Conservation (phyloP, 2,888 invertebrate species). For the Cheilosia vernalis region DNA sequence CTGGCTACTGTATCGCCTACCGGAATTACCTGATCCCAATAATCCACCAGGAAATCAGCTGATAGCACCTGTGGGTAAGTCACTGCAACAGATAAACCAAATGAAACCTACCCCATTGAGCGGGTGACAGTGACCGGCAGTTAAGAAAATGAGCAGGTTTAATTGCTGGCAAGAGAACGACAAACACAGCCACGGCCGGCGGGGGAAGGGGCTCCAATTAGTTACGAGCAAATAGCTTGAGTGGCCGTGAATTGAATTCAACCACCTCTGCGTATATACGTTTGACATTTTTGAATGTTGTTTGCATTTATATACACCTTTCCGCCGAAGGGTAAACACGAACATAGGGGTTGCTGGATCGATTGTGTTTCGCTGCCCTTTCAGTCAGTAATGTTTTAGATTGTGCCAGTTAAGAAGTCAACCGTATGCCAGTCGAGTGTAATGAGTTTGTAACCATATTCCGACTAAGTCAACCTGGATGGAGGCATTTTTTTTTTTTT, state of each 20-base stretch:
- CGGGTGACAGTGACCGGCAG: constrained; percentile 11
- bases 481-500: not conserved
- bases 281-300: constrained; percentile 61
- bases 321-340: constrained; percentile 32
- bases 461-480: too few species aligned
- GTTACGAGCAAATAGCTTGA: constrained; percentile 57
- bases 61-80: constrained; percentile 93
- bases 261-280: constrained; percentile 41
- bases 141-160: constrained; percentile 62
- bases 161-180: constrained; percentile 37
- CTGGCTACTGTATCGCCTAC: constrained; percentile 93
- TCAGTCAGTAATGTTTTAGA: constrained; percentile 5
- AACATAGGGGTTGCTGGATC: constrained; percentile 12
- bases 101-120: constrained; percentile 38
- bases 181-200: constrained; percentile 6
- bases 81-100: not conserved
- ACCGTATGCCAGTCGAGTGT: not conserved
- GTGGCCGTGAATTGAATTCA: constrained; percentile 60
- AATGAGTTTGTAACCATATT: not conserved
- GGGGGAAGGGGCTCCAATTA: constrained; percentile 44
- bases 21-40: constrained; percentile 90
- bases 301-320: constrained; percentile 39
- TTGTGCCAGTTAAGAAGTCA: not conserved
- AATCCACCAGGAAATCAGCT: constrained; percentile 93
- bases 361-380: constrained; percentile 27